Evolutionary conservation across 2,888 invertebrate species (phyloP), one percentile per base, ranked within the genome.

Genomic region (Lathronympha strigana): DNA sequence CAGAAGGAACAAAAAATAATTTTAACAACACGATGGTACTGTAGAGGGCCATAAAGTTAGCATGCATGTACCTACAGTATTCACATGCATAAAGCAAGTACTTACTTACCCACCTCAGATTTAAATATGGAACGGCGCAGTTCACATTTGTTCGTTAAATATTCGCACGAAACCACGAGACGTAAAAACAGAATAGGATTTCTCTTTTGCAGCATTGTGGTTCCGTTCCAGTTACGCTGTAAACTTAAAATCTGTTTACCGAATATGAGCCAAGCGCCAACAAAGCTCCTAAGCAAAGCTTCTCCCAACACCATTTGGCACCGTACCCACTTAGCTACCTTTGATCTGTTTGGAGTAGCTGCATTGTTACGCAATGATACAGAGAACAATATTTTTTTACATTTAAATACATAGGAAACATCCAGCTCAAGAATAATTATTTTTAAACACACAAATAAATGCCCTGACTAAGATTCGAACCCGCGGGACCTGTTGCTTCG

Each of bases 191-290:
- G 19, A 31, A 43, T 43, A 43, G n/a, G 28, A 9, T 57, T 57
- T 45, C 28, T 38, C 40, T 31, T 47, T 49, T 51, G 21, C 40
- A 57, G 50, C 33, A 40, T 17, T 63, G 40, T 25, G 57, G 47
- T 63, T 43, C 31, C 57, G 57, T 36, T 51, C 50, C 50, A 43
- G 57, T 63, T 58, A 51, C 63, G 51, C 40, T 58, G 63, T 51
- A 57, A 63, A 63, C 57, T 63, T 57, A 51, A 61, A 63, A 63
- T 63, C 63, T 63, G 63, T 63, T 63, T 63, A 63, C 63, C 15
- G 57, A 58, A 58, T 58, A 63, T 63, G 63, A 63, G 63, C 63
- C 63, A 58, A 63, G 57, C 50, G 50, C 63, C 63, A 58, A 57
- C 57, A 63, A 43, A 51, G 63, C 62, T 33, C 6, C 25, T 50